Percentiles rank a stretch among this genome's conserved stretches.
Evolutionary conservation across 2,113 vertebrate species (phyloP).

Genomic region (Lepus americanus): DNA sequence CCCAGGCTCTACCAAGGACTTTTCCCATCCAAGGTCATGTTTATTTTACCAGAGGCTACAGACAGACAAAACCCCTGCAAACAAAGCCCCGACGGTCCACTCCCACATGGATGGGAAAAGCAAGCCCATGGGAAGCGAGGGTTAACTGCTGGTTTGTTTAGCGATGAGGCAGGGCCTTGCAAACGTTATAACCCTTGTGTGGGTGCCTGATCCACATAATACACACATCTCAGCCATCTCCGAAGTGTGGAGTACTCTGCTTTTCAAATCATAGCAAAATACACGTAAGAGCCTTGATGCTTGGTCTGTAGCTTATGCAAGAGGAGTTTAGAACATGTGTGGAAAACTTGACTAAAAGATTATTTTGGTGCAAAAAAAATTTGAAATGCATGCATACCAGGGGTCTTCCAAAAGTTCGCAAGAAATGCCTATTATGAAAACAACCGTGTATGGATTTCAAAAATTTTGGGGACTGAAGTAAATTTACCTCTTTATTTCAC

Average conservation of each 20-base stretch:
- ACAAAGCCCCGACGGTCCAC: slow-evolving; percentile 62
- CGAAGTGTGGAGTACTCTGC: not conserved
- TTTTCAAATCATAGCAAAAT: not conserved
- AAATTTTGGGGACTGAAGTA: too few species aligned
- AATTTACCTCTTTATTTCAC: too few species aligned
- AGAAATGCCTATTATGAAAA: too few species aligned
- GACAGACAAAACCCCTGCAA: slow-evolving; percentile 71
- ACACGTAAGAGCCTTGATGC: not conserved
- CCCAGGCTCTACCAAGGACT: not conserved
- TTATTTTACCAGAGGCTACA: slow-evolving; percentile 64
- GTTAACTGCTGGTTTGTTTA: not conserved
- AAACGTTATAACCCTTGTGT: not conserved
- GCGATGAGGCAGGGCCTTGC: not conserved
- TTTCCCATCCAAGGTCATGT: slow-evolving; percentile 50
- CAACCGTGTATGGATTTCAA: too few species aligned
- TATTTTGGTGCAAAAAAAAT: too few species aligned
- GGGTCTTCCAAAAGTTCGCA: too few species aligned
- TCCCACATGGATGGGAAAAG: slow-evolving; percentile 47
- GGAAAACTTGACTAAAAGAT: too few species aligned
- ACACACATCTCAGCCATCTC: not conserved
- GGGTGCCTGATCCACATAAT: not conserved
- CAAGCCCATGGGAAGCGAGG: slow-evolving; percentile 4
- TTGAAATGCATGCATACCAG: too few species aligned
- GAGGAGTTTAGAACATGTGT: too few species aligned
- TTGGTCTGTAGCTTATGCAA: slow-evolving; percentile 4